These are phyloP conservation scores for Clamator glandarius DNA, from an alignment of 2,797 vertebrate species.

Conservation along the genomic window DNA sequence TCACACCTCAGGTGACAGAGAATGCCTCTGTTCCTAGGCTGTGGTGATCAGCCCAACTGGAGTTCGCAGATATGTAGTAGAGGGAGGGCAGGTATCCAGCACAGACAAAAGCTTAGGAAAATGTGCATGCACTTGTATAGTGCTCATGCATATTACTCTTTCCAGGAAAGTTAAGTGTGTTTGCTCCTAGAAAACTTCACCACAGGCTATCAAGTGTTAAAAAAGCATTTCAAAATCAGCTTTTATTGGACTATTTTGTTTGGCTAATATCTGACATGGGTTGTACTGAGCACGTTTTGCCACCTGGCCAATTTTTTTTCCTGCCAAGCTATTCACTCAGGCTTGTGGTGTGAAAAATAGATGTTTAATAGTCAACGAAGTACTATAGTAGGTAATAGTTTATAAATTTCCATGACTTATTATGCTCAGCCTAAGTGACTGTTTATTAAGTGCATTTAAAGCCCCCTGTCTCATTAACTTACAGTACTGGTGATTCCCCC, in stretches of 20 bases:
- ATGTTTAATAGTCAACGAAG: conserved; percentile 79
- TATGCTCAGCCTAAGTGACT: conserved; percentile 71
- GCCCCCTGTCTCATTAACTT: conserved; percentile 72
- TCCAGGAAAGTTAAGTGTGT: background rate
- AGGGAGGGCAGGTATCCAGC: background rate
- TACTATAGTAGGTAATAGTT: conserved; percentile 74
- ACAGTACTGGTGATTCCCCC: conserved; percentile 64
- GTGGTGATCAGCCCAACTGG: background rate
- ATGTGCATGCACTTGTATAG: too few species aligned
- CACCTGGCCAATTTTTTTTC: conserved; percentile 71
- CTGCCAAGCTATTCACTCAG: conserved; percentile 71
- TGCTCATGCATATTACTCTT: background rate
- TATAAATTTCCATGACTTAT: conserved; percentile 80
- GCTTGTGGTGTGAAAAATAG: conserved; percentile 67
- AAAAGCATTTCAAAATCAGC: conserved; percentile 26
- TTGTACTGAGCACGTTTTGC: conserved; percentile 65
- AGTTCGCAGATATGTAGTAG: background rate
- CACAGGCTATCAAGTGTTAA: conserved; percentile 41
- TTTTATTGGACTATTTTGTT: conserved; percentile 64
- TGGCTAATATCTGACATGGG: conserved; percentile 73
- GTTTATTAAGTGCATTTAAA: conserved; percentile 75
- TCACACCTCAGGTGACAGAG: background rate
- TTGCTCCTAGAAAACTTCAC: background rate
- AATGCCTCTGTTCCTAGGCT: background rate
- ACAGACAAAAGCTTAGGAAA: background rate